phyloP scores from a whole-genome alignment of 1,140 invertebrate species.

The Archivesica marissinica region DNA sequence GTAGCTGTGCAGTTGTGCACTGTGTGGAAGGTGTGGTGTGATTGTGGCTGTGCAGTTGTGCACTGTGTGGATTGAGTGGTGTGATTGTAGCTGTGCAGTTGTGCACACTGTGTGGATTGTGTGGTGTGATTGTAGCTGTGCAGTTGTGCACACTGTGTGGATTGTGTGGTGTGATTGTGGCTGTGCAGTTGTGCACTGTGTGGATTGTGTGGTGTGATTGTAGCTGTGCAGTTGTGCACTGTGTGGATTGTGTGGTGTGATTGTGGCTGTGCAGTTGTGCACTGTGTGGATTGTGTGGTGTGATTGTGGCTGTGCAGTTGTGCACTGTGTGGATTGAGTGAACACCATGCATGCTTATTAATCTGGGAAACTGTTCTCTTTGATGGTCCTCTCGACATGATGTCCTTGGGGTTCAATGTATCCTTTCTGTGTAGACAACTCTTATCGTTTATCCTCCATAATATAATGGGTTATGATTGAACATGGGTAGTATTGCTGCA shows the following conservation, averaged over 20 bases:
- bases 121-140: too few relatives aligned
- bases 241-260: not conserved
- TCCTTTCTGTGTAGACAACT: not conserved
- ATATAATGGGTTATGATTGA: not conserved
- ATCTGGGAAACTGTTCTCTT: too few relatives aligned
- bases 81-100: not conserved
- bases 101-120: not conserved
- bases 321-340: not conserved
- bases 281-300: not conserved
- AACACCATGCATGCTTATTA: too few relatives aligned
- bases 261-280: not conserved
- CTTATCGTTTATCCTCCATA: not conserved
- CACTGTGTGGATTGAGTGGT: not conserved
- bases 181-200: too few relatives aligned
- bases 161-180: too few relatives aligned
- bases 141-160: too few relatives aligned
- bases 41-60: not conserved
- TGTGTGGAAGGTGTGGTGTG: not conserved
- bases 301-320: not conserved
- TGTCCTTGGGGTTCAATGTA: not conserved
- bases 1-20: not conserved
- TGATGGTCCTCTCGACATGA: too few relatives aligned
- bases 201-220: not conserved
- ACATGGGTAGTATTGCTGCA: too few relatives aligned
- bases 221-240: not conserved